Percentiles rank a stretch among this genome's conserved stretches.
These are phyloP conservation scores for Peromyscus leucopus DNA, from an alignment of 2,113 vertebrate species.

Conservation along the genomic window DNA sequence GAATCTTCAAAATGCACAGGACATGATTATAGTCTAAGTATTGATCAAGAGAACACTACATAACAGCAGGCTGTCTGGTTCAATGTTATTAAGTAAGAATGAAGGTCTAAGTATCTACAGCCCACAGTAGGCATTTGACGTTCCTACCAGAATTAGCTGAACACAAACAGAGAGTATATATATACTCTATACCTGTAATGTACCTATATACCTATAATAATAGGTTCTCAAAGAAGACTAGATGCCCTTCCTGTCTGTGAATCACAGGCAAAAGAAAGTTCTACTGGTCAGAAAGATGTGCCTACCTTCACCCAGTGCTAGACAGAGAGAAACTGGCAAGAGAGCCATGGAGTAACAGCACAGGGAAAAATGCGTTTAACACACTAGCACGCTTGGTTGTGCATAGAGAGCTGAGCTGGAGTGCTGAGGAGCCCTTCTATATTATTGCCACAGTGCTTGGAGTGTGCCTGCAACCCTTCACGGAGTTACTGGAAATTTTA, in stretches of 20 bases:
- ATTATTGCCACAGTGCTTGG: conserved; percentile 39
- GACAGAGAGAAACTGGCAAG: conserved; percentile 82
- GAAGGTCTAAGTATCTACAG: background rate
- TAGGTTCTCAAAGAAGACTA: background rate
- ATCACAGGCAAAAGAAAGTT: background rate
- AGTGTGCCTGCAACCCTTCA: background rate
- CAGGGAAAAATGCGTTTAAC: background rate
- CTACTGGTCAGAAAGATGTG: background rate
- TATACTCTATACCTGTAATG: too few species aligned
- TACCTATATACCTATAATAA: background rate
- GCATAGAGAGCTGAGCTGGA: background rate
- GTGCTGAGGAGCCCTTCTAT: conserved; percentile 28
- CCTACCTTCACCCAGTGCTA: conserved; percentile 84
- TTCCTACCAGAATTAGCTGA: background rate
- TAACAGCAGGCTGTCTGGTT: background rate
- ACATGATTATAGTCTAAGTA: background rate
- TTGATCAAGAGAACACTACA: background rate
- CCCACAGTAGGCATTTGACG: background rate
- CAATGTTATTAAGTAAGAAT: background rate
- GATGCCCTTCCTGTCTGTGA: background rate
- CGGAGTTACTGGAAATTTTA: conserved; percentile 82
- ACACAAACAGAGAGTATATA: background rate
- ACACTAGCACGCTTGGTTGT: background rate
- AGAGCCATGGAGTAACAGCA: background rate
- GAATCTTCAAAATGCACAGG: background rate